These are phyloP conservation scores for Diadema setosum DNA, from an alignment of 35 echinoderm and acorn worm genomes.

Conservation along the genomic window DNA sequence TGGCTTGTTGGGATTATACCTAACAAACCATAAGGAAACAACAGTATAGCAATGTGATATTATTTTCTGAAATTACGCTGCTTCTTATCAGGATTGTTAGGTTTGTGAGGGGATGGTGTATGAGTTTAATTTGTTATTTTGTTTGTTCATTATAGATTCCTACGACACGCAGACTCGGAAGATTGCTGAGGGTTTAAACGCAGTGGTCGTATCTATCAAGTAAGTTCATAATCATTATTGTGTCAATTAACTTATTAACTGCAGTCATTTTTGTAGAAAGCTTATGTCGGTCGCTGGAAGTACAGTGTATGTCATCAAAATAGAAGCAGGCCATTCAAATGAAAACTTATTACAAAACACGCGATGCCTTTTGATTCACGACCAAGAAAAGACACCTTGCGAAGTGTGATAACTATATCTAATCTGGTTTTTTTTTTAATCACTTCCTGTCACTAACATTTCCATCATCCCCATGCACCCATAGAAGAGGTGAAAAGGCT, in stretches of 20 bases:
- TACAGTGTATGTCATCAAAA: too few species aligned
- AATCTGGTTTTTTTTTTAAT: too few species aligned
- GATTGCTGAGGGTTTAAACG: not conserved
- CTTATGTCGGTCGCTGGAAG: too few species aligned
- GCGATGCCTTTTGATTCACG: constrained; percentile 57
- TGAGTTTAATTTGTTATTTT: not conserved
- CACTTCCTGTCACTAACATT: too few species aligned
- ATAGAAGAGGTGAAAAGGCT: too few species aligned
- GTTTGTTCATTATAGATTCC: not conserved
- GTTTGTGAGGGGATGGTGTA: not conserved
- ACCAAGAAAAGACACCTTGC: too few species aligned
- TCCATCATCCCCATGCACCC: too few species aligned
- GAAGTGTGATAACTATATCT: too few species aligned
- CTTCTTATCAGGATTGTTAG: not conserved
- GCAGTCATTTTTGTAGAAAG: too few species aligned
- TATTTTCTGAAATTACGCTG: not conserved
- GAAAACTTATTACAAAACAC: constrained; percentile 52
- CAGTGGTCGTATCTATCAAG: constrained; percentile 13
- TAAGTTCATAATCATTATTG: too few species aligned
- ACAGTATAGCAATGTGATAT: not conserved
- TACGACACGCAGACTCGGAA: not conserved
- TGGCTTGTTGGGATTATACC: not conserved
- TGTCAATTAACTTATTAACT: too few species aligned
- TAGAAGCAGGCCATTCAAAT: too few species aligned
- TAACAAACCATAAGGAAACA: not conserved